These are phyloP conservation scores for Parazoanthus swiftii DNA, from an alignment of 92 coral and sea anemone species.

Conservation along the genomic window DNA sequence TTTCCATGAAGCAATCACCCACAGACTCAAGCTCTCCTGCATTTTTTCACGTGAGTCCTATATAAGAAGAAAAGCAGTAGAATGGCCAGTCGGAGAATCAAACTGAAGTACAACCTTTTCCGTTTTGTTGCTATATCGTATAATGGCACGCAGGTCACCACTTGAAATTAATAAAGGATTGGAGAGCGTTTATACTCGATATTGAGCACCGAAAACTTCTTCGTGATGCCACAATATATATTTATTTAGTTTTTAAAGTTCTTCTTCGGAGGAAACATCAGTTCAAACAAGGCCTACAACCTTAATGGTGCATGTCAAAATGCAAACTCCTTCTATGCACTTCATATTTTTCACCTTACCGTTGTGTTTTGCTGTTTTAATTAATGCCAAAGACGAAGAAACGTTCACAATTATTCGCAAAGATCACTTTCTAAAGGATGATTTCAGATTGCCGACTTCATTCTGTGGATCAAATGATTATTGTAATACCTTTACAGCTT, in stretches of 20 bases:
- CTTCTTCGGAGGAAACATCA: not conserved
- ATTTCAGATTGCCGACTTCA: not conserved
- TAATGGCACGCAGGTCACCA: not conserved
- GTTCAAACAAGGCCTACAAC: not conserved
- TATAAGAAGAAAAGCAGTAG: not conserved
- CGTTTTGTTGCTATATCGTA: not conserved
- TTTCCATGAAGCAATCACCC: not conserved
- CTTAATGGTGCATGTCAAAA: not conserved
- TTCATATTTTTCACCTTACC: not conserved
- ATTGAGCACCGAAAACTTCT: too few species aligned
- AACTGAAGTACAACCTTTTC: not conserved
- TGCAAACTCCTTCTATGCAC: not conserved
- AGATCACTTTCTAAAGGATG: slow-evolving; percentile 24
- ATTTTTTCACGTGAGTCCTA: not conserved
- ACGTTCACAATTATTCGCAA: not conserved
- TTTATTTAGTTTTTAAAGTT: too few species aligned
- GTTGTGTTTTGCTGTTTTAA: not conserved
- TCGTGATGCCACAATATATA: not conserved
- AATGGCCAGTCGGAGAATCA: not conserved
- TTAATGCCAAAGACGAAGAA: not conserved
- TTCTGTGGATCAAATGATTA: not conserved
- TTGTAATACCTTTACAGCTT: slow-evolving; percentile 10
- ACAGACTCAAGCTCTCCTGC: not conserved
- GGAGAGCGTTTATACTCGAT: not conserved
- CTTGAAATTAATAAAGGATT: not conserved